Conservation (phyloP, 2,113 vertebrate species). For the Myanophis thanlyinensis region DNA sequence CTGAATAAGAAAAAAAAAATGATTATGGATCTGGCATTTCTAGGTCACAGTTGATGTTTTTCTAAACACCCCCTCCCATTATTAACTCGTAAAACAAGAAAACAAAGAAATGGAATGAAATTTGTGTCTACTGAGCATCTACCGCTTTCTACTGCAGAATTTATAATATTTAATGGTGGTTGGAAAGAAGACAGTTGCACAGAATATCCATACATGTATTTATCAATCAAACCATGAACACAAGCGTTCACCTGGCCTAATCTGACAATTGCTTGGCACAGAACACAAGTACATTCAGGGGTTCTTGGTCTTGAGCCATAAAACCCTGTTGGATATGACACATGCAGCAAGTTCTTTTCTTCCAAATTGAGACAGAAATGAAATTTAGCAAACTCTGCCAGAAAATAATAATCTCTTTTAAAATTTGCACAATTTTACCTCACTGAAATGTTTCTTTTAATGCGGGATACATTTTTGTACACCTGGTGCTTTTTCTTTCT, state of each 20-base stretch:
- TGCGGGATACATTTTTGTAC: background rate
- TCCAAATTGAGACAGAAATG: background rate
- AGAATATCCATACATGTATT: background rate
- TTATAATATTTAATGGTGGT: background rate
- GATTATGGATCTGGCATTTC: background rate
- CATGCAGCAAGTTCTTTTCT: background rate
- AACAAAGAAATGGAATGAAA: background rate
- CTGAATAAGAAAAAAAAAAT: background rate
- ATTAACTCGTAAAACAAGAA: background rate
- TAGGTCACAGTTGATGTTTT: background rate
- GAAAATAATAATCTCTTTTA: background rate
- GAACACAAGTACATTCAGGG: background rate
- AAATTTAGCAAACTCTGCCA: no score
- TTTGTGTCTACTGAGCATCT: background rate
- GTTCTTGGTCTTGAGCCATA: background rate
- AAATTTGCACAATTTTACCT: background rate
- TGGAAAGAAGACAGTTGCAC: background rate
- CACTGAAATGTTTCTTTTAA: background rate
- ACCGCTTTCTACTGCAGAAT: background rate
- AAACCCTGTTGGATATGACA: background rate
- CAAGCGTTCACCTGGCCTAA: background rate
- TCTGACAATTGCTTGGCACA: background rate
- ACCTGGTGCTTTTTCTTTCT: background rate
- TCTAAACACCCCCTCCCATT: background rate
- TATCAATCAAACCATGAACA: background rate